Evolutionary conservation across 2,797 vertebrate genomes (phyloP), one percentile per base, ranked within the genome.

Genomic region (Catharus ustulatus): DNA sequence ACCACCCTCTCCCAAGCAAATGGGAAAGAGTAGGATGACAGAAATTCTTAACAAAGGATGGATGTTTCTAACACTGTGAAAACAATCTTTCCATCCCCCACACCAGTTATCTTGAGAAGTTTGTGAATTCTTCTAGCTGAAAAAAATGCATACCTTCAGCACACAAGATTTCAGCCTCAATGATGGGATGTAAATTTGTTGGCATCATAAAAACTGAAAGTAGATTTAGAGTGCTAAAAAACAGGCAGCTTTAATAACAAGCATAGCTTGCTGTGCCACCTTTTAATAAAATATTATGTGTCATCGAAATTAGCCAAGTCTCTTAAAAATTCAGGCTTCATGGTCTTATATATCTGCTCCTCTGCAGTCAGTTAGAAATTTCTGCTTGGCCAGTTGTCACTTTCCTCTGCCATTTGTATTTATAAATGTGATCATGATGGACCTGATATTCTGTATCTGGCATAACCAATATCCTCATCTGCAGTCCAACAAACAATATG

Each of bases 261-360:
- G 62, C 74, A 66, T 36, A 57, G 58, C 77, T 81, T 90, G 76
- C 84, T 81, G 80, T 57, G 54, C 77, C 36, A 86, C 61, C 48
- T 94, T 91, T 89, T 80, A 89, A 92, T 87, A 93, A 94, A 93
- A 87, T 88, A 87, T 46, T 90, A 90, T 57, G 71, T 94, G 80
- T 77, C 91, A 77, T 77, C 69, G 84, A 92, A 94, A 94, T 94
- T 87, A 89, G 67, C 55, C 83, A 91, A 40, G 67, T 55, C 51
- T 73, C 57, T 82, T 86, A 86, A 92, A 92, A 93, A 88, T 91
- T 88, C 52, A 91, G 57, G 55, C 27, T 76, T 86, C 78, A 24
- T 73, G 62, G 69, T 90, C 69, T 90, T 92, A 67, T 54, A 94
- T 93, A 92, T 82, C 67, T 42, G 64, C 76, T 94, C 68, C 62